phyloP scores from a whole-genome alignment of 2,888 invertebrate species.

The Blera fallax region DNA sequence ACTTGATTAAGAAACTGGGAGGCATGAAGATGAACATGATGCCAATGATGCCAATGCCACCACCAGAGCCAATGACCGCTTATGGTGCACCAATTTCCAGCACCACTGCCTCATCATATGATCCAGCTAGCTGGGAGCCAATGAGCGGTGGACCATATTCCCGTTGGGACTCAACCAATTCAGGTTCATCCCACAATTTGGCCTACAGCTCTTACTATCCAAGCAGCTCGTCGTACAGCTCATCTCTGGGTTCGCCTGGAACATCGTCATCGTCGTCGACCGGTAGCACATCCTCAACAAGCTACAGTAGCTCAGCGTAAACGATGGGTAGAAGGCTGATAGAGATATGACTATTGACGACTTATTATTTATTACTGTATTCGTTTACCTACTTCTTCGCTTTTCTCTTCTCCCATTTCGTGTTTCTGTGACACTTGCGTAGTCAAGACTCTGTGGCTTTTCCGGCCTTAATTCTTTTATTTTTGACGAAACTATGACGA shows the following conservation, averaged over 20 bases:
- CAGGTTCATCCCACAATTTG: constrained; percentile 83
- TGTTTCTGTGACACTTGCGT: not conserved
- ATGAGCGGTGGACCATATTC: constrained; percentile 89
- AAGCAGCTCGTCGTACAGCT: constrained; percentile 84
- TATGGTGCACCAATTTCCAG: constrained; percentile 87
- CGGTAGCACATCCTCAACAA: constrained; percentile 77
- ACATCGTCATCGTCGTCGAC: constrained; percentile 76
- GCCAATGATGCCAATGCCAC: constrained; percentile 82
- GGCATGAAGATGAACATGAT: constrained; percentile 89
- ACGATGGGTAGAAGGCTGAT: not conserved
- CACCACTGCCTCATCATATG: constrained; percentile 88
- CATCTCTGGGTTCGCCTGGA: constrained; percentile 79
- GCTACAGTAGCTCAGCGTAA: constrained; percentile 57
- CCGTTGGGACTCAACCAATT: constrained; percentile 86
- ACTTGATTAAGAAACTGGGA: constrained; percentile 90
- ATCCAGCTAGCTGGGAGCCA: constrained; percentile 86
- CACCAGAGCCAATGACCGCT: constrained; percentile 85
- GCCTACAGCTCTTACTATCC: constrained; percentile 89
- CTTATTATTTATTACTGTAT: constrained; percentile 15
- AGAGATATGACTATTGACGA: constrained; percentile 2
- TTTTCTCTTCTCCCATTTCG: not conserved
- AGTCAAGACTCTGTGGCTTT: not conserved
- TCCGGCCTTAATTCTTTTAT: not conserved
- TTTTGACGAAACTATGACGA: constrained; percentile 34
- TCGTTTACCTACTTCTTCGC: constrained; percentile 4